phyloP scores from a whole-genome alignment of 1,140 invertebrate genomes.

The Cardiocondyla obscurior region DNA sequence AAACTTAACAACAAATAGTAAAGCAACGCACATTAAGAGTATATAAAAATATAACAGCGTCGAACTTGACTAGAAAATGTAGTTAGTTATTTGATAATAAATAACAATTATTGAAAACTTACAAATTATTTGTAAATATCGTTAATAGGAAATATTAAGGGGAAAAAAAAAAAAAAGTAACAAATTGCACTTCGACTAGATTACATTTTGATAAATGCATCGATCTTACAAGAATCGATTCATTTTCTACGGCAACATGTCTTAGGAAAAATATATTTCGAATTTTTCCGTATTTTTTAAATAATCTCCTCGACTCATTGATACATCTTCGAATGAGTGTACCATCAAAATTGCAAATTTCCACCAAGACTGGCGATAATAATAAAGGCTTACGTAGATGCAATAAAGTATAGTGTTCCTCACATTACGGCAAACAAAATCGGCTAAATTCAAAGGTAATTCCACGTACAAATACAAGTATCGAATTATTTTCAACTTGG shows the following conservation, averaged over 20 bases:
- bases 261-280: not conserved
- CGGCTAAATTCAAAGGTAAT: constrained; percentile 4
- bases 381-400: not conserved
- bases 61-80: constrained; percentile 63
- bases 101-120: constrained; percentile 43
- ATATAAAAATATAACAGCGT: constrained; percentile 54
- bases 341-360: constrained; percentile 6
- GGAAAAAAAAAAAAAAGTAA: constrained; percentile 45
- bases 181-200: constrained; percentile 63
- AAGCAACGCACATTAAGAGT: constrained; percentile 53
- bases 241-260: constrained; percentile 11
- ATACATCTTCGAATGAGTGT: constrained; percentile 15
- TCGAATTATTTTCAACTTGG: constrained; percentile 51
- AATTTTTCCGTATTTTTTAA: not conserved
- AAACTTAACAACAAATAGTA: constrained; percentile 68
- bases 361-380: not conserved
- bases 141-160: constrained; percentile 44
- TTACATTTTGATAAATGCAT: constrained; percentile 56
- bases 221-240: constrained; percentile 38
- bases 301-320: constrained; percentile 3
- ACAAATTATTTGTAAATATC: constrained; percentile 22
- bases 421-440: constrained; percentile 9
- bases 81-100: constrained; percentile 46
- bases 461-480: constrained; percentile 21
- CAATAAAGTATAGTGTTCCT: constrained; percentile 14